Percentiles rank a stretch among this genome's conserved stretches.
phyloP scores from a whole-genome alignment of 1,140 invertebrate genomes.

The Drosophila orena region DNA sequence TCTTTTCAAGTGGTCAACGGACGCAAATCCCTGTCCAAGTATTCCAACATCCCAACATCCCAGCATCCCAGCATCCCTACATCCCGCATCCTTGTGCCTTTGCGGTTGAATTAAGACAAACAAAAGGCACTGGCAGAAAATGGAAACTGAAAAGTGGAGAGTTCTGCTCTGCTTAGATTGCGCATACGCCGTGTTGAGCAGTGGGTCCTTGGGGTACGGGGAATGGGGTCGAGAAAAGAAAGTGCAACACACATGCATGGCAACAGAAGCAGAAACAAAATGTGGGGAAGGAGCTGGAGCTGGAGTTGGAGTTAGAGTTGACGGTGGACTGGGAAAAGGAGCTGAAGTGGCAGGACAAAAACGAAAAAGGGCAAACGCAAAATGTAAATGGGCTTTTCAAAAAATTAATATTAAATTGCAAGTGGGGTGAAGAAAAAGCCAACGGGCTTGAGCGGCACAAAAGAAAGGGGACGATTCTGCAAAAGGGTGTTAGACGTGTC shows the following conservation, averaged over 20 bases:
- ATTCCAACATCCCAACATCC: slow-evolving; percentile 16
- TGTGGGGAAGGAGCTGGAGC: not conserved
- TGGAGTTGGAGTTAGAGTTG: not conserved
- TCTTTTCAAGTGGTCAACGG: slow-evolving; percentile 55
- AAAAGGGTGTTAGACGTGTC: slow-evolving; percentile 50
- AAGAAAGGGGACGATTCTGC: slow-evolving; percentile 12
- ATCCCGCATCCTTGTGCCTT: slow-evolving; percentile 60
- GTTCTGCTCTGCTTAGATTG: slow-evolving; percentile 64
- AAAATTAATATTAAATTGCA: slow-evolving; percentile 81
- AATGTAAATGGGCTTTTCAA: slow-evolving; percentile 78
- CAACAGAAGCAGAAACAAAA: slow-evolving; percentile 30
- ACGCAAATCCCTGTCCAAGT: slow-evolving; percentile 31
- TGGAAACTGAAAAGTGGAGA: slow-evolving; percentile 14
- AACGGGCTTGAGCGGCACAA: not conserved
- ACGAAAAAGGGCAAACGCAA: slow-evolving; percentile 56
- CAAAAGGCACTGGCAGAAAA: slow-evolving; percentile 51
- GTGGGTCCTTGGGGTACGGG: not conserved
- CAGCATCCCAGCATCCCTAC: slow-evolving; percentile 9
- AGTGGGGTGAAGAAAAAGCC: slow-evolving; percentile 1
- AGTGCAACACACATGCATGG: slow-evolving; percentile 50
- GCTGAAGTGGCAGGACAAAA: slow-evolving; percentile 15
- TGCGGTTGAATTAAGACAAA: slow-evolving; percentile 78
- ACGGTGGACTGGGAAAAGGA: not conserved
- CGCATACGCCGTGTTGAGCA: slow-evolving; percentile 68
- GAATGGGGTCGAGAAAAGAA: slow-evolving; percentile 54